Conservation (phyloP, 2,888 invertebrate species). For the Pterostichus niger region DNA sequence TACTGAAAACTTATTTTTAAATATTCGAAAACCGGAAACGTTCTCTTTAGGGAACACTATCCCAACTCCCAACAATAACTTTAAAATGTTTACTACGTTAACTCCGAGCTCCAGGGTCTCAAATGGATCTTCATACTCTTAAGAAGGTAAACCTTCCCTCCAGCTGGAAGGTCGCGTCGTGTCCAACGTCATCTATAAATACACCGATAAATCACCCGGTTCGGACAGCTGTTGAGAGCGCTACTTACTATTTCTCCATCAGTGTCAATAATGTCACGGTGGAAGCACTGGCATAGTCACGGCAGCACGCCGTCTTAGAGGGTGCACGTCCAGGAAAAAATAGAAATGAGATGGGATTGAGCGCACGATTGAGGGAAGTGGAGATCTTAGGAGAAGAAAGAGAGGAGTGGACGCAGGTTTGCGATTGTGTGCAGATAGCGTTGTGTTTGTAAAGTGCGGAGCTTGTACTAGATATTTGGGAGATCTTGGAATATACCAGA, state of each 20-base stretch:
- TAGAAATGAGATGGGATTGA: slow-evolving; percentile 20
- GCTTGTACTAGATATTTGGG: too few species aligned
- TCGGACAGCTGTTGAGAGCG: slow-evolving; percentile 64
- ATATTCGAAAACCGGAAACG: too few species aligned
- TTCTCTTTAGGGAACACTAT: too few species aligned
- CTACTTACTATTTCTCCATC: slow-evolving; percentile 66
- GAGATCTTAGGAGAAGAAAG: neutral
- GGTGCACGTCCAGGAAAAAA: neutral
- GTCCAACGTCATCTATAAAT: slow-evolving; percentile 63
- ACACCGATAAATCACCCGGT: slow-evolving; percentile 61
- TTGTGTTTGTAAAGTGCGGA: neutral
- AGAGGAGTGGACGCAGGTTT: too few species aligned
- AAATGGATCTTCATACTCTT: too few species aligned
- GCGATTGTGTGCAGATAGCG: neutral
- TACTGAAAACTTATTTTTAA: too few species aligned
- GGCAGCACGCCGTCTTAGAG: too few species aligned
- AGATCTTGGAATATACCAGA: neutral
- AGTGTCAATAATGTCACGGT: slow-evolving; percentile 62
- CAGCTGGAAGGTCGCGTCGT: slow-evolving; percentile 22
- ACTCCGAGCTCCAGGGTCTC: too few species aligned
- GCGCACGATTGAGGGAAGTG: neutral
- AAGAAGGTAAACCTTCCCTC: slow-evolving; percentile 2
- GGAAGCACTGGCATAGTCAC: neutral
- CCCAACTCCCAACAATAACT: too few species aligned
- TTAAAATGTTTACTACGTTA: too few species aligned